Evolutionary conservation across 2,113 vertebrate species (phyloP).

Genomic region (Equus przewalskii): DNA sequence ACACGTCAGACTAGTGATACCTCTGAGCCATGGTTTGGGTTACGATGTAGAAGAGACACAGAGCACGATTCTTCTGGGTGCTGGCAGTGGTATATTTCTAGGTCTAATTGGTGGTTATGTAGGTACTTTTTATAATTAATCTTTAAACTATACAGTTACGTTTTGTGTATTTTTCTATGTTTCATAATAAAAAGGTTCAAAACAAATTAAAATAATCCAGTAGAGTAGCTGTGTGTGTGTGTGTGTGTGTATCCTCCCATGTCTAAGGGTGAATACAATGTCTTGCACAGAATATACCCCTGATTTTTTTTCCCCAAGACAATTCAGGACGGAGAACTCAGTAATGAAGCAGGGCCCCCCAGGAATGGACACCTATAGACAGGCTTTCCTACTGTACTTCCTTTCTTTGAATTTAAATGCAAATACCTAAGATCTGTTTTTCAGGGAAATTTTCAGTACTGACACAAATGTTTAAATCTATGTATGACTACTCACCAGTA

Average conservation of each 20-base stretch:
- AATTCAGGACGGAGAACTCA: slow-evolving; percentile 41
- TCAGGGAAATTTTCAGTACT: slow-evolving; percentile 37
- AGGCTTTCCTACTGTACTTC: background rate
- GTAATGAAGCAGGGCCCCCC: slow-evolving; percentile 13
- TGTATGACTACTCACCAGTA: background rate
- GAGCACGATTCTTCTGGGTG: background rate
- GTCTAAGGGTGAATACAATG: background rate
- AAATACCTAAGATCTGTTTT: slow-evolving; percentile 17
- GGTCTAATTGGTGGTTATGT: background rate
- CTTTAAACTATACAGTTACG: background rate
- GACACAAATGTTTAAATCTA: slow-evolving; percentile 62
- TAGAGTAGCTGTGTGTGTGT: background rate
- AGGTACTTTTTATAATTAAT: slow-evolving; percentile 42
- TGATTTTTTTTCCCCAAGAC: background rate
- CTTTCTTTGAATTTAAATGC: slow-evolving; percentile 49
- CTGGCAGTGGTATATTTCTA: background rate
- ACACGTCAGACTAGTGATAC: background rate
- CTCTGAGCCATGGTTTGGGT: background rate
- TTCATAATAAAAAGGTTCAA: slow-evolving; percentile 28
- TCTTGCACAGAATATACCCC: background rate
- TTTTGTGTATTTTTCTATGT: background rate
- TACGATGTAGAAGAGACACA: background rate
- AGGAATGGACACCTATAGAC: background rate
- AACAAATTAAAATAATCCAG: slow-evolving; percentile 25
- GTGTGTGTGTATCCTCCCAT: background rate